Base-by-base conservation (phyloP, 2,113 vertebrate genomes). In the Urocynchramus pylzowi region DNA sequence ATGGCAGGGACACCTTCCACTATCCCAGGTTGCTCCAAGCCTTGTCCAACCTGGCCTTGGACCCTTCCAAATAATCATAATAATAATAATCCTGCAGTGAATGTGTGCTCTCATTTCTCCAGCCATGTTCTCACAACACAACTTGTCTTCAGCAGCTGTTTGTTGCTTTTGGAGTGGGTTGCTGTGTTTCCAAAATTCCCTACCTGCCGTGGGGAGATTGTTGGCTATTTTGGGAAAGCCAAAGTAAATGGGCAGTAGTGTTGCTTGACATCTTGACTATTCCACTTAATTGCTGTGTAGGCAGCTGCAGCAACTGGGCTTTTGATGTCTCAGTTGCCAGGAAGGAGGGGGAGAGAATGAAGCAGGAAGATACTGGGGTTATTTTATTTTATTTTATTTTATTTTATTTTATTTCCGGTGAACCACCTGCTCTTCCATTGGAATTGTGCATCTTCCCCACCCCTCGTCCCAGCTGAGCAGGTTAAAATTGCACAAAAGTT, bases 201-300 rank as follows among this genome's bases (percentile, higher is more conserved):
- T 78, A 41, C 73, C 90, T 96, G 91, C 87, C 63, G 2, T 50
- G 81, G 57, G 88, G 39, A 81, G 82, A 56, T 92, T 1, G 1
- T 61, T 65, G 64, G 52, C 60, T 89, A 60, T 95, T 94, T 77
- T 60, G 56, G 76, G 90, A 74, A 81, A 42, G 88, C 70, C 80
- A 59, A 50, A 86, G 85, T 65, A 90, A 84, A 92, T 69, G 95
- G 96, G 68, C 95, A 95, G 47, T 80, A 77, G 90, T 37, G 56
- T 87, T 95, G 71, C 90, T 92, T 92, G 92, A 90, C 79, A 91
- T 94, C 84, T 87, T 84, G 92, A 56, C 85, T 91, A 11, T 79
- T 94, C 15, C 14, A 13, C 31, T 91, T 93, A 96, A 89, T 95
- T 89, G 87, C 91, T 93, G 74, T 65, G 81, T 95, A 64, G 95